Percentiles rank a stretch among this genome's conserved stretches.
These are phyloP conservation scores for Galago senegalensis DNA, from an alignment of 2,797 vertebrate species.

Conservation along the genomic window DNA sequence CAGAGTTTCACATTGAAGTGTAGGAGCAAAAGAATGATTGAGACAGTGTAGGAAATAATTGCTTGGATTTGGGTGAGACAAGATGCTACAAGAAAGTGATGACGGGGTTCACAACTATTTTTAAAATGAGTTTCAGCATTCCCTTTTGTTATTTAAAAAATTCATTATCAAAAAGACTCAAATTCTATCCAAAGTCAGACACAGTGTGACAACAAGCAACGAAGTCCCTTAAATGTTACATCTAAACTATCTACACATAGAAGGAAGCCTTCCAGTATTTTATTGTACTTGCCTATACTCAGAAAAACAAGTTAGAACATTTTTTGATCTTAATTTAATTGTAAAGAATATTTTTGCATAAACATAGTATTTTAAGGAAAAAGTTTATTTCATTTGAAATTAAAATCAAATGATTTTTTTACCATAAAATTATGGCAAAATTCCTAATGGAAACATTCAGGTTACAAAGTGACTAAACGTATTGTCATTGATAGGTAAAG, in stretches of 20 bases:
- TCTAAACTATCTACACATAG: background rate
- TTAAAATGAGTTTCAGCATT: background rate
- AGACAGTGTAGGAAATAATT: background rate
- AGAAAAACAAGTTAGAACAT: background rate
- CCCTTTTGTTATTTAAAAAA: background rate
- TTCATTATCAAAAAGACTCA: background rate
- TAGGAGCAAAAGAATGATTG: background rate
- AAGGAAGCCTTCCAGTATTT: background rate
- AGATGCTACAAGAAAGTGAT: background rate
- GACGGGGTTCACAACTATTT: conserved; percentile 3
- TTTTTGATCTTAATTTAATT: background rate
- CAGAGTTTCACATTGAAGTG: background rate
- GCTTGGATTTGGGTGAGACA: background rate
- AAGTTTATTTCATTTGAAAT: conserved; percentile 39
- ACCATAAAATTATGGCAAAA: background rate
- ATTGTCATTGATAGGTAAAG: background rate
- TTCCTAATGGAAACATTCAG: background rate
- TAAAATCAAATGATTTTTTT: background rate
- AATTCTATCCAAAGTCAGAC: background rate
- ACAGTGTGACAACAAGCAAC: background rate
- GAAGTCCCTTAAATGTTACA: background rate
- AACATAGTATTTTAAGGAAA: background rate
- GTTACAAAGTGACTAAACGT: background rate
- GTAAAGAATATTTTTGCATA: conserved; percentile 13
- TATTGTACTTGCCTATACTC: background rate